Percentiles rank a stretch among this genome's conserved stretches.
These are phyloP conservation scores for Heliconius erato DNA, from an alignment of 2,888 invertebrate species.

Conservation along the genomic window DNA sequence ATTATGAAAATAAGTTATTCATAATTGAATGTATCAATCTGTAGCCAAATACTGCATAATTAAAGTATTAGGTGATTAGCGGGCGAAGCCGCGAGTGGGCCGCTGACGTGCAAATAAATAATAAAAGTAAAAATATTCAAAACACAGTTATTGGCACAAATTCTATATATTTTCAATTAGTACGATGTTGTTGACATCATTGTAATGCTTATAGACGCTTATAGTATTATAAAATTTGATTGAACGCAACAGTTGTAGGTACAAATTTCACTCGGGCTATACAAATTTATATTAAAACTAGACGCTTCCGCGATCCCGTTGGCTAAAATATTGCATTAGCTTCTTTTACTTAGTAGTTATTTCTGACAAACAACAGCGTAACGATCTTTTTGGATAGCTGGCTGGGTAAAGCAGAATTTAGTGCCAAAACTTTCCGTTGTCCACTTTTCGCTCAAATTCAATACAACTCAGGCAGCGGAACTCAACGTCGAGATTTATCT, in stretches of 20 bases:
- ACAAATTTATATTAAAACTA: background rate
- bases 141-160: constrained; percentile 11
- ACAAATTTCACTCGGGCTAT: background rate
- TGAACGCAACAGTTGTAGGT: constrained; percentile 3
- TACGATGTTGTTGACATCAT: background rate
- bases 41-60: too few relatives aligned
- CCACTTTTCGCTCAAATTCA: background rate
- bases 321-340: background rate
- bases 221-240: background rate
- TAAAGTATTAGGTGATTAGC: too few relatives aligned
- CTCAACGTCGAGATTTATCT: background rate
- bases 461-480: too few relatives aligned
- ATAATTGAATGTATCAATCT: too few relatives aligned
- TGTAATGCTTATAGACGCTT: background rate
- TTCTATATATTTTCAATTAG: constrained; percentile 9
- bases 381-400: too few relatives aligned
- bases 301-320: background rate
- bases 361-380: background rate
- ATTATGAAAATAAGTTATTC: too few relatives aligned
- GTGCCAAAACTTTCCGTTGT: background rate
- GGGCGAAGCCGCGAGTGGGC: too few relatives aligned
- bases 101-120: background rate
- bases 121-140: background rate
- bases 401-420: background rate
- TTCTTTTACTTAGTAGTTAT: background rate